Evolutionary conservation across 2,113 vertebrate species (phyloP).

Genomic region (Pagrus major): DNA sequence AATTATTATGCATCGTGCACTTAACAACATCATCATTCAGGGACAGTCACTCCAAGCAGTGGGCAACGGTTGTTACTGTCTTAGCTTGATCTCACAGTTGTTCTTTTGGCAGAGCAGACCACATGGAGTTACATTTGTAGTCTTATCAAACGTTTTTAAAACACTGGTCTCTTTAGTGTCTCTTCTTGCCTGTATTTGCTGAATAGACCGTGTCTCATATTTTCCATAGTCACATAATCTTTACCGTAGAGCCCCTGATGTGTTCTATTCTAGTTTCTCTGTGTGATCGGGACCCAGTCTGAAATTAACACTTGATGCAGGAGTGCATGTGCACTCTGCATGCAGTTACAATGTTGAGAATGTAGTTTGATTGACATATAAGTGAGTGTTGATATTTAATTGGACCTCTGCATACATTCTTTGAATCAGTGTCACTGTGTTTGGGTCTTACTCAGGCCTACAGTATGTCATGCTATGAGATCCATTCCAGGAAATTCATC

Average conservation of each 20-base stretch:
- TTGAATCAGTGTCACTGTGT: slow-evolving; percentile 34
- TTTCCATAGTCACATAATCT: slow-evolving; percentile 21
- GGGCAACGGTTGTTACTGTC: slow-evolving; percentile 26
- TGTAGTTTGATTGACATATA: not conserved
- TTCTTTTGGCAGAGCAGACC: slow-evolving; percentile 13
- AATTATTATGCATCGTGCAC: slow-evolving; percentile 63
- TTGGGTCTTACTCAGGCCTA: slow-evolving; percentile 10
- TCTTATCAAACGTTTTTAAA: slow-evolving; percentile 8
- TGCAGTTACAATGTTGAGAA: not conserved
- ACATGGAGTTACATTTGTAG: slow-evolving; percentile 2
- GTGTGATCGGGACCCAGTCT: slow-evolving; percentile 26
- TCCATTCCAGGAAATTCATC: slow-evolving; percentile 31
- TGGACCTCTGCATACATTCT: slow-evolving; percentile 2
- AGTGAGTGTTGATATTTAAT: slow-evolving; percentile 30
- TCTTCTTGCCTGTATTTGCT: slow-evolving; percentile 22
- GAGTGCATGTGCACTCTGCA: not conserved
- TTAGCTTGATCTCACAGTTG: slow-evolving; percentile 16
- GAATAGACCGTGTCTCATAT: slow-evolving; percentile 6
- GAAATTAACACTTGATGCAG: slow-evolving; percentile 26
- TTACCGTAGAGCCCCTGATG: slow-evolving; percentile 20
- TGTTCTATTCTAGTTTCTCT: slow-evolving; percentile 27
- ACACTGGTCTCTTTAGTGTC: slow-evolving; percentile 2
- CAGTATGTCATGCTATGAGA: not conserved
- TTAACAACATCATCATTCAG: slow-evolving; percentile 68
- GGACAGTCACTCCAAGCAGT: slow-evolving; percentile 62